Base-by-base conservation (phyloP, 2,113 vertebrate species). In the Alouatta palliata region DNA sequence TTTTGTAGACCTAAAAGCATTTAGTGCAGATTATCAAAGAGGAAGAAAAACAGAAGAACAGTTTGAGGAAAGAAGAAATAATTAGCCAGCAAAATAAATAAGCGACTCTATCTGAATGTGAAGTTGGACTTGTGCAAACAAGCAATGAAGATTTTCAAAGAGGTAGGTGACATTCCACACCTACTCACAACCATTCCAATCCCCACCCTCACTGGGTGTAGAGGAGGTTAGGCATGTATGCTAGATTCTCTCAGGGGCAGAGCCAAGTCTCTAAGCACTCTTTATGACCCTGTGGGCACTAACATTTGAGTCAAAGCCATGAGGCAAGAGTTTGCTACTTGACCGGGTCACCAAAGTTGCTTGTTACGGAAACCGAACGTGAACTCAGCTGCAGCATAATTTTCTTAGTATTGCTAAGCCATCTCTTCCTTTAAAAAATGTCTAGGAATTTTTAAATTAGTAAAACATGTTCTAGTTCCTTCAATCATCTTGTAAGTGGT, bases 51-150 rank as follows among this genome's bases (percentile, higher is more conserved):
- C 0, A 61, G 45, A 56, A 84, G 21, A 79, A 76, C 1, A 30
- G 3, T 73, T 85, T 87, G 32, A 87, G 58, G 35, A 89, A 87
- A 71, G 27, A 80, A 91, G 45, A 11, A 56, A 32, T 56, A 86
- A 64, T 43, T 93, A 61, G 54, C 32, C 27, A 95, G 45, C 8
- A 95, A 94, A 90, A 95, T 21, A 77, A 68, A 61, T 43, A 77
- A 54, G 56, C 8, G 5, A 21, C 25, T 68, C 32, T 40, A 1
- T 79, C 32, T 71, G 43, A 80, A 68, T 47, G 23, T 13, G 35
- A 87, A 16, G 13, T 61, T 90, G 49, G 1, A 25, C 87, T 35
- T 84, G 40, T 84, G 47, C 8, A 61, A 79, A 80, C 10, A 79
- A 21, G 37, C 2, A 68, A 58, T 56, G 23, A 88, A 45, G 19